Base-by-base conservation (phyloP, 2,888 invertebrate genomes). In the Rotaria sp. region DNA sequence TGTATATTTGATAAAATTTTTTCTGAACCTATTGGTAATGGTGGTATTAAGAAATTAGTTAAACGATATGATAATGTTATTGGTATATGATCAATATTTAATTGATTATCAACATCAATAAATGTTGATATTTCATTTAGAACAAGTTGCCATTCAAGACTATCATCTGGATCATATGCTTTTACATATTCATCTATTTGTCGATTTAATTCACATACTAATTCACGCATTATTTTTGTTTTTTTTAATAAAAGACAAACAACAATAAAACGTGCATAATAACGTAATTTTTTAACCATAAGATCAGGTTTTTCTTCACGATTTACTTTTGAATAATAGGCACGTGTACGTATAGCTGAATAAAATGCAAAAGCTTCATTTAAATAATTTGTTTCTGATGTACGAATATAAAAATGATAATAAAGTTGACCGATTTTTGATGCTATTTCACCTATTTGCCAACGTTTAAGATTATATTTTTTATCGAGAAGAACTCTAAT, bases 371-470 rank as follows among this genome's bases (percentile, higher is more conserved):
- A 96, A 85, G 97, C 96, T 92, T 97, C 97, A 91, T 95, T 95
- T 89, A 97, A 93, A 92, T 97, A 97, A 92, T 95, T 95, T 59
- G 96, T 96, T 92, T 97, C 97, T 92, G 97, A 97, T 88, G 97
- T 97, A 90, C 97, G 93, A 90, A 97, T 93, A 84, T 97, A 97
- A 92, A 97, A 97, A 92, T 97, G 97, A 92, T 97, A 97, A 92
- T 97, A 97, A 52, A 97, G 94, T 92, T 97, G 97, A 88, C 97
- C 97, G 90, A 97, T 97, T 93, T 97, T 97, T 86, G 96, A 97
- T 85, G 97, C 97, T 88, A 97, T 96, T 92, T 97, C 97, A 86
- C 97, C 97, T 89, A 97, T 97, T 92, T 97, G 97, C 97, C 97
- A 97, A 89, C 97, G 93, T 90, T 97, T 97, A 89, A 97, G 93